Evolutionary conservation across 2,888 invertebrate genomes (phyloP), one percentile per base, ranked within the genome.

Genomic region (Drosophila phalerata): DNA sequence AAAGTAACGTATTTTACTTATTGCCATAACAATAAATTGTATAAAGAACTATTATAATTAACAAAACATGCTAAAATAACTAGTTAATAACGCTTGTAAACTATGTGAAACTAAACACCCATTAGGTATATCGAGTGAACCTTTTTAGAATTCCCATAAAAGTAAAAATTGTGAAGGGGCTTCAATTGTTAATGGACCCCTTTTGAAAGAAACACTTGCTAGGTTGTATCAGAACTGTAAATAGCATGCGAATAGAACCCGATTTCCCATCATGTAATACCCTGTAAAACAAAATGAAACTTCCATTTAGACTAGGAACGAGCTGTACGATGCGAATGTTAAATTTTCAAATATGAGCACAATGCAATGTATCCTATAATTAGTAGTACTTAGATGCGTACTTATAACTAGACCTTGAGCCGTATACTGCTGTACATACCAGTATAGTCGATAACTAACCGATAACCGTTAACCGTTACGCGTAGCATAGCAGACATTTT

Each of bases 351-450:
- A 83, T 65, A 85, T 84, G 91, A 90, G 90, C 91, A 90, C 90
- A 90, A 86, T 88, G 81, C 89, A 89, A 87, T 90, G 90, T 90
- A 90, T 90, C 90, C 91, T 90, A 90, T 87, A 90, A 80, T 70
- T 82, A 79, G 87, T 84, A 87, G 83, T 84, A 85, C 55, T 62
- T 73, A 80, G 47, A 81, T 34, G 66, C 22, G 45, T 57, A 66
- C 37, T 51, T 60, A 73, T 66, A 69, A 69, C 64, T 73, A 77
- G 47, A 73, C 49, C 49, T 64, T 68, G 62, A 76, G 49, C 72
- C 45, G 38, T 32, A 49, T 48, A 34, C 60, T 60, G 69, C 60
- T 76, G 73, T 77, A 77, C 17, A 76, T 84, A 85, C 37, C 53
- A 22, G 25, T 15, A 58, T 60, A 66, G 49, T 47, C 62, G 57